Evolutionary conservation across 2,797 vertebrate genomes (phyloP).

Genomic region (Hyperoplus immaculatus): DNA sequence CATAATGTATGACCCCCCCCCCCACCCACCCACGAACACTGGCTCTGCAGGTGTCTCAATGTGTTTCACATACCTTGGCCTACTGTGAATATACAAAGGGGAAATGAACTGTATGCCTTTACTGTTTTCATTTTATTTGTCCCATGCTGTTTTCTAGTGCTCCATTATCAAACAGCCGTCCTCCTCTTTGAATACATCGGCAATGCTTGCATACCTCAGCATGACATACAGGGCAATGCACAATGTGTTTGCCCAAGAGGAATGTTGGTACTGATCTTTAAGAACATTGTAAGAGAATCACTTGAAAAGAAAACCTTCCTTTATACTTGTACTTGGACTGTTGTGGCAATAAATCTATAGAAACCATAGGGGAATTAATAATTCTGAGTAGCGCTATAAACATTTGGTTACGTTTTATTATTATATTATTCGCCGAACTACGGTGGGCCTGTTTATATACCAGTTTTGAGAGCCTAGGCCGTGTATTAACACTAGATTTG

Average conservation of each 20-base stretch:
- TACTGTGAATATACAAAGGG: constrained; percentile 49
- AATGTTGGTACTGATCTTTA: constrained; percentile 17
- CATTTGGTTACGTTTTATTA: neutral
- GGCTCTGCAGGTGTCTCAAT: constrained; percentile 60
- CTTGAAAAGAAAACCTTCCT: constrained; percentile 26
- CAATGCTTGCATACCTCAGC: constrained; percentile 26
- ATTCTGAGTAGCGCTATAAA: neutral
- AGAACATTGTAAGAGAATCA: constrained; percentile 11
- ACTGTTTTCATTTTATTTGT: constrained; percentile 61
- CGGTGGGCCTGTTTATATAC: too few relatives aligned
- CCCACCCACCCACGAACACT: constrained; percentile 23
- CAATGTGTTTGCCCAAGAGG: neutral
- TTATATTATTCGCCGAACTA: too few relatives aligned
- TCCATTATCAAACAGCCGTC: constrained; percentile 48
- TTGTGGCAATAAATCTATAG: constrained; percentile 3
- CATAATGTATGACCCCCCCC: constrained; percentile 64
- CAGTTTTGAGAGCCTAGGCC: too few relatives aligned
- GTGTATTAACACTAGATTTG: too few relatives aligned
- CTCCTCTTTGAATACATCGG: constrained; percentile 35
- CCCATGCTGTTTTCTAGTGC: constrained; percentile 40
- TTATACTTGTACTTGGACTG: neutral
- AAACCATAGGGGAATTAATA: neutral
- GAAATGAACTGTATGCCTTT: constrained; percentile 56
- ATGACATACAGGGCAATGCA: constrained; percentile 10
- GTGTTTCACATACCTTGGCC: constrained; percentile 31